Conservation (phyloP, 2,888 invertebrate genomes). For the Junonia oenone region DNA sequence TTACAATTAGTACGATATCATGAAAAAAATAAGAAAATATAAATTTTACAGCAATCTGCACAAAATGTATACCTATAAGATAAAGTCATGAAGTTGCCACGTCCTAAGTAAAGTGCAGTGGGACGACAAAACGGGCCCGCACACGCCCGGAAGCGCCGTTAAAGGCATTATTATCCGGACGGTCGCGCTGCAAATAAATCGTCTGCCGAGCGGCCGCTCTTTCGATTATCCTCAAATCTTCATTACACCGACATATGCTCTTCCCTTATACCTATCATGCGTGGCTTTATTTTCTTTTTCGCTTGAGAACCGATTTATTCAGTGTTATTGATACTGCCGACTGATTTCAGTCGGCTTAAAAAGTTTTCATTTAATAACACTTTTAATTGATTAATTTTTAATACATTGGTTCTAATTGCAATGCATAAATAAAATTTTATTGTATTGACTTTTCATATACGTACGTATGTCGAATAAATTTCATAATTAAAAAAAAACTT, state of each 20-base stretch:
- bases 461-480: no score
- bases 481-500: no score
- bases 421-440: no score
- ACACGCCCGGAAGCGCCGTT: constrained; percentile 61
- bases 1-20: no score
- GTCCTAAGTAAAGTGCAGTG: constrained; percentile 34
- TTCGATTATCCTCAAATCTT: constrained; percentile 81
- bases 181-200: constrained; percentile 77
- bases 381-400: no score
- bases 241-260: constrained; percentile 72
- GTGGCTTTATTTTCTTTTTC: constrained; percentile 26
- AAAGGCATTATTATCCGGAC: constrained; percentile 76
- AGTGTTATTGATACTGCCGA: background rate
- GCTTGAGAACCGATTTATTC: constrained; percentile 13
- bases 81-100: constrained; percentile 4
- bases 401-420: no score
- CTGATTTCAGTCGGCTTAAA: background rate
- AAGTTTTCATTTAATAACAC: no score
- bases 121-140: constrained; percentile 36
- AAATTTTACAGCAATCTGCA: no score
- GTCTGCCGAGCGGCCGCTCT: constrained; percentile 68
- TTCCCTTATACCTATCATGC: constrained; percentile 35
- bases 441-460: no score
- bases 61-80: background rate
- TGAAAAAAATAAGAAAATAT: no score